Evolutionary conservation across 2,113 vertebrate species (phyloP).

Genomic region (Cynoglossus semilaevis): DNA sequence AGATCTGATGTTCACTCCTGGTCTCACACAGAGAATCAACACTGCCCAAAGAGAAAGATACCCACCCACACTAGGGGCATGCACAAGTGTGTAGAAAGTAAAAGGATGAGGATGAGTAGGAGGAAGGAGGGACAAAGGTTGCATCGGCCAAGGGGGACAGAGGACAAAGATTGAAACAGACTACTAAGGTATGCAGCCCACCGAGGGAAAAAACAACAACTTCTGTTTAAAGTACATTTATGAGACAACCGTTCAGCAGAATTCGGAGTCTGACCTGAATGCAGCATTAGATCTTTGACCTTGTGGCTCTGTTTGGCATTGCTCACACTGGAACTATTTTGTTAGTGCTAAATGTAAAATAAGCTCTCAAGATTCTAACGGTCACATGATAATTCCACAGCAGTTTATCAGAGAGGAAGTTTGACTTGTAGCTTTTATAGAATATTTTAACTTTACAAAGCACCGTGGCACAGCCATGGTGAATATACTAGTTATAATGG

Average conservation of each 20-base stretch:
- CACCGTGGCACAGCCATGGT: conserved; percentile 49
- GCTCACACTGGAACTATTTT: conserved; percentile 17
- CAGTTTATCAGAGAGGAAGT: neutral
- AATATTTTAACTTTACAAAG: conserved; percentile 27
- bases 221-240: conserved; percentile 12
- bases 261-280: conserved; percentile 34
- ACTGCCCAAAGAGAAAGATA: no score
- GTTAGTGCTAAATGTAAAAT: conserved; percentile 20
- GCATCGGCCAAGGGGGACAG: no score
- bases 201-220: no score
- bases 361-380: conserved; percentile 10
- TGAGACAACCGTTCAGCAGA: conserved; percentile 1
- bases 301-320: conserved; percentile 31
- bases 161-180: no score
- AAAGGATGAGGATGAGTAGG: no score
- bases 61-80: no score
- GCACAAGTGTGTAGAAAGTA: no score
- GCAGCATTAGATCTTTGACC: conserved; percentile 41
- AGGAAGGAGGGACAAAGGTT: no score
- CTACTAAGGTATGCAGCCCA: no score
- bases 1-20: no score
- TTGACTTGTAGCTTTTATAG: neutral
- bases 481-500: conserved; percentile 43
- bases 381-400: neutral
- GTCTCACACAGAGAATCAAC: no score